Evolutionary conservation across 92 coral and sea anemone genomes (phyloP), one percentile per base, ranked within the genome.

Genomic region (Epizoanthus ramosus): DNA sequence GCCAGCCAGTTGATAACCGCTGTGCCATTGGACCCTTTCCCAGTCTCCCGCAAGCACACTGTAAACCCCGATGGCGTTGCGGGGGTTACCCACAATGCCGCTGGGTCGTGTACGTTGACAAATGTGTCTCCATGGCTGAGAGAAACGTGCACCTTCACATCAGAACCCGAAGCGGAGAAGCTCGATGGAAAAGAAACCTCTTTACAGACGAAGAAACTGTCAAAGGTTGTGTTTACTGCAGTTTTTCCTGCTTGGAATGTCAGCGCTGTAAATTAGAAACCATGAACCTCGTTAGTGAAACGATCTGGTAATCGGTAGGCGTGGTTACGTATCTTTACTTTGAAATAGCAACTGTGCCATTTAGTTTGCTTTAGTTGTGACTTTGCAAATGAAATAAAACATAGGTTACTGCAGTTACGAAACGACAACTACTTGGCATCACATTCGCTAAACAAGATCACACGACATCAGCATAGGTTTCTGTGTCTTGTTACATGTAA

Each of bases 1-100:
- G 89, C 80, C n/a, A 86, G 80, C 89, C 89, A 86, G 24, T 45
- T 86, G 28, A 86, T 66, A 37, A 80, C 85, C 59, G 89, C 67
- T 7, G 85, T 69, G 0, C 85, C 75, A 15, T 63, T 69, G 3
- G 89, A 71, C 3, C 89, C 89, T 16, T 24, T 45, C 19, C 89
- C 89, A n/a, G 85, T 71, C 19, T 86, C 89, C 9, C 89, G 80
- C n/a, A 50, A 53, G 60, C 89, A 86, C 35, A 45, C 89, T 0
- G 81, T 77, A 68, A 86, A 86, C 14, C 89, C 89, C 10, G 89
- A 63, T 3, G 89, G 69, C 18, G 89, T 69, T 12, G 57, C 67
- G 41, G 83, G 41, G 7, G 81, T 76, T 24, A 86, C 85, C 89
- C 89, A 86, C n/a, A 86, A 53, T 13, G 58, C 66, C 33, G 89